Base-by-base conservation (phyloP, 2,888 invertebrate species). In the Ellobium chinense region DNA sequence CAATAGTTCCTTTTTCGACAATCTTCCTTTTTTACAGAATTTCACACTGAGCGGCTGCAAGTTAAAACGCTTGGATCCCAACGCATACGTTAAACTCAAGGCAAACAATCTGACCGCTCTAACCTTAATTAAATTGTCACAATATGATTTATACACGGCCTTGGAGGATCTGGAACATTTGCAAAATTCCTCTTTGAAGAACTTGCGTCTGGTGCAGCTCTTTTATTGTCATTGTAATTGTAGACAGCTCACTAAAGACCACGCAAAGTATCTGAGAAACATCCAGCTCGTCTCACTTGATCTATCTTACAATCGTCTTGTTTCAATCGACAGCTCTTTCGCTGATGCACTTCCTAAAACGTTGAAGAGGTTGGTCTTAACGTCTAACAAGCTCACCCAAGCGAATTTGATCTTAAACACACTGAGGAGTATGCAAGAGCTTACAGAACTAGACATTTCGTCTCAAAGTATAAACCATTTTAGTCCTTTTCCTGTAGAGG, bases 71-170 rank as follows among this genome's bases (percentile, higher is more conserved):
- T 34, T 73, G 0, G 31, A 60, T 37, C 60, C 37, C 24, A 24
- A 24, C 4, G 73, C 73, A 1, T 73, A 37, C 60, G 7, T 24
- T 1, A 73, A 60, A 24, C 31, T 70, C 21, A 36, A 3, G 24
- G n/a, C n/a, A n/a, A n/a, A n/a, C n/a, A 5, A 60, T 60, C 60
- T 73, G 18, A 1, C 18, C 7, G 1, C 14, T 24, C 27, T 73
- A 24, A 24, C 36, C 0, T 14, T 73, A 14, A 9, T 31, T 31
- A 0, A 54, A 9, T n/a, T 70, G 56, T 12, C 21, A 34, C 0
- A 46, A n/a, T 74, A 74, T 31, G 46, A 63, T 31, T n/a, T 74
- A 39, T 37, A 63, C n/a, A 29, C 1, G 14, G 74, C 74, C 12
- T 74, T 74, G 14, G 2, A 46, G 0, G 74, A 74, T 21, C 12